A percentile compares a stretch with the other conserved stretches of the same genome.
phyloP scores from a whole-genome alignment of 2,797 vertebrate genomes.

The Lerista edwardsae region DNA sequence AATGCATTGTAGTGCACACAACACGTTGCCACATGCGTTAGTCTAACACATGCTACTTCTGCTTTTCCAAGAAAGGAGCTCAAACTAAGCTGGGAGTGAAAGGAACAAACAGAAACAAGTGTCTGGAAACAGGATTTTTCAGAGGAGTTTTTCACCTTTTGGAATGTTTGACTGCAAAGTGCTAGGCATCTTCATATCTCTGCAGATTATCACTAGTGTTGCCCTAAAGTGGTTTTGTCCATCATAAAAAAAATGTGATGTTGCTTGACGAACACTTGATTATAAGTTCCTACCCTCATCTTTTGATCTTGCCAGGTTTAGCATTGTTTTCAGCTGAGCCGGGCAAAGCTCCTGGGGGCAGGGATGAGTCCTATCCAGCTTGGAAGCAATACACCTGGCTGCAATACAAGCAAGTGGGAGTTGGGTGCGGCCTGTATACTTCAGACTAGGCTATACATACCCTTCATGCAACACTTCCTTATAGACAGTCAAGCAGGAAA shows the following conservation, averaged over 20 bases:
- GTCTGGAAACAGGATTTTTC: background rate
- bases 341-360: rapidly evolving
- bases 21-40: too few species aligned
- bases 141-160: background rate
- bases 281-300: rapidly evolving
- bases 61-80: too few species aligned
- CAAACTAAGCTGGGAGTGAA: too few species aligned
- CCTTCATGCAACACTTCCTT: background rate
- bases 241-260: background rate
- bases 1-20: too few species aligned
- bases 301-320: background rate
- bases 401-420: conserved; percentile 53
- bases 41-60: too few species aligned
- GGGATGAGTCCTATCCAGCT: background rate
- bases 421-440: background rate
- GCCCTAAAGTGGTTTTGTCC: rapidly evolving
- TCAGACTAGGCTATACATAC: background rate
- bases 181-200: background rate
- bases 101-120: background rate
- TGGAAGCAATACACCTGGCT: conserved; percentile 43
- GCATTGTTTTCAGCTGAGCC: background rate
- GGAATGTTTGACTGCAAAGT: background rate
- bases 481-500: background rate
- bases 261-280: background rate
- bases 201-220: rapidly evolving